Evolutionary conservation across 2,888 invertebrate genomes (phyloP).

Genomic region (Xestia ashworthii): DNA sequence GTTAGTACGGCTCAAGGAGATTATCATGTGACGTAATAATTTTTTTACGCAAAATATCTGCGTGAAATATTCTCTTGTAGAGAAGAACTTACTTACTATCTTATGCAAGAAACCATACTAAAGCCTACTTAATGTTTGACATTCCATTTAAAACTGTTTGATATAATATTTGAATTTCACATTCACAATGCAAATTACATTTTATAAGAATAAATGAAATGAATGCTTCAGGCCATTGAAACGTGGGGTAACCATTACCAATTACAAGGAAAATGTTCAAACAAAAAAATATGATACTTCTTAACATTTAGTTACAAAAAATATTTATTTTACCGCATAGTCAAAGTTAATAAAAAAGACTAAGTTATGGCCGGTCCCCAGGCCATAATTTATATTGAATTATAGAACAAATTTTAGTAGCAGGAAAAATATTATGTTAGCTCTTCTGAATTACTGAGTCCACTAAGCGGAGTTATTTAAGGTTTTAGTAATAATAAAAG

Average conservation of each 20-base stretch:
- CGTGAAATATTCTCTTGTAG: too few species aligned
- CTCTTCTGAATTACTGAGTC: conserved; percentile 45
- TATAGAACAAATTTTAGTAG: conserved; percentile 50
- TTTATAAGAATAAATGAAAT: too few species aligned
- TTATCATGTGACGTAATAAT: too few species aligned
- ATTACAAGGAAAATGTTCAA: background rate
- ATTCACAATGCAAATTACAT: too few species aligned
- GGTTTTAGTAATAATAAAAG: conserved; percentile 29
- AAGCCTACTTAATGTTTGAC: too few species aligned
- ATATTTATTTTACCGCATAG: conserved; percentile 10
- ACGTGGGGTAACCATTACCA: too few species aligned
- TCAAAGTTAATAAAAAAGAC: conserved; percentile 39
- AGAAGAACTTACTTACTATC: background rate
- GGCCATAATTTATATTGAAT: conserved; percentile 54
- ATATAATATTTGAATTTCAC: too few species aligned
- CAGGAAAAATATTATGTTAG: conserved; percentile 48
- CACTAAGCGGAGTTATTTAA: conserved; percentile 29
- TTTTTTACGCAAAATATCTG: too few species aligned
- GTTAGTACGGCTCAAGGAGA: too few species aligned
- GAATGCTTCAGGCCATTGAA: background rate
- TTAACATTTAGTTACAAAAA: conserved; percentile 27
- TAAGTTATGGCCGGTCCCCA: conserved; percentile 37
- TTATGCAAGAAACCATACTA: background rate
- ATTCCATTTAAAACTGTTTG: too few species aligned
- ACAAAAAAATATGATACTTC: conserved; percentile 16